These are phyloP conservation scores for Isurus oxyrinchus DNA, from an alignment of 2,113 vertebrate species.

Conservation along the genomic window DNA sequence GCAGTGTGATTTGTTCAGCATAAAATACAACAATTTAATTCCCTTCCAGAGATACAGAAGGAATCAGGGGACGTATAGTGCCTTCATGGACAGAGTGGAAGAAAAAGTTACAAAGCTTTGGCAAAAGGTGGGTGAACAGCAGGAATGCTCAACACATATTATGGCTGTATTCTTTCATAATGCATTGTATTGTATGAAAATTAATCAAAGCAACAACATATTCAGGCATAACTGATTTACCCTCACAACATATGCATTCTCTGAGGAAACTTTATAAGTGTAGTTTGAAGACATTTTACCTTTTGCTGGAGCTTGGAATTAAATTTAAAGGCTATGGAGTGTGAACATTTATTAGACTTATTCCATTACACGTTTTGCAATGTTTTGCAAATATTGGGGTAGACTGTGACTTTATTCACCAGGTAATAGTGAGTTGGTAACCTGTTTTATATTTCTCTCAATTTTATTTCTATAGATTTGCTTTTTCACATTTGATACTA, in stretches of 20 bases:
- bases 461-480: too few species aligned
- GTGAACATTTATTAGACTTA: not conserved
- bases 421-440: too few species aligned
- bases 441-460: too few species aligned
- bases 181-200: not conserved
- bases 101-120: constrained; percentile 53
- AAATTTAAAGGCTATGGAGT: not conserved
- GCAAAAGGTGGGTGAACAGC: constrained; percentile 41
- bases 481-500: too few species aligned
- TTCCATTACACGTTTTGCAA: not conserved
- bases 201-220: not conserved
- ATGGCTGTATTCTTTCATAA: not conserved
- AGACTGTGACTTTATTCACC: not conserved
- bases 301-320: not conserved
- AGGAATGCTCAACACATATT: constrained; percentile 14
- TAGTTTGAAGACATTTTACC: not conserved
- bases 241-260: not conserved
- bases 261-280: not conserved
- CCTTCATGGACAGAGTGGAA: constrained; percentile 53
- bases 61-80: constrained; percentile 44
- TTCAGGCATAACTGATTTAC: not conserved
- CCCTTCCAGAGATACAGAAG: constrained; percentile 48
- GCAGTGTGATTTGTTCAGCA: not conserved
- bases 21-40: not conserved
- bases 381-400: not conserved